Percentiles rank a stretch among this genome's conserved stretches.
phyloP scores from a whole-genome alignment of 92 coral and sea anemone genomes.

The Epizoanthus scotinus region DNA sequence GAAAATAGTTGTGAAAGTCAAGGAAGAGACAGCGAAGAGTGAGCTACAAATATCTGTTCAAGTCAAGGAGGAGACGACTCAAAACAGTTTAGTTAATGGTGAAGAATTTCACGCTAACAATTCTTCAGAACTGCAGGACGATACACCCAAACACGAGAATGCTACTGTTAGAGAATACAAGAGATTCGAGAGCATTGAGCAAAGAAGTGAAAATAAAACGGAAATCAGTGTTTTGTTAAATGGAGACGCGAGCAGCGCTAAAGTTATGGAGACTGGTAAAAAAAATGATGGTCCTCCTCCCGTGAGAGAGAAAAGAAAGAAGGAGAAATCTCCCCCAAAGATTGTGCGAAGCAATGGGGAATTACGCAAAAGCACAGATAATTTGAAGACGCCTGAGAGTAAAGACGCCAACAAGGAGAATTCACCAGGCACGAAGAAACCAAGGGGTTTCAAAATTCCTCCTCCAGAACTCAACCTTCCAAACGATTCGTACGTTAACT shows the following conservation, averaged over 20 bases:
- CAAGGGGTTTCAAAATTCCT: slow-evolving; percentile 74
- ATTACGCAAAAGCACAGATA: slow-evolving; percentile 17
- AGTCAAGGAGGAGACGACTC: slow-evolving; percentile 21
- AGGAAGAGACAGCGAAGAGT: background rate
- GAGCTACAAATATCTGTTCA: slow-evolving; percentile 33
- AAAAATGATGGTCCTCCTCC: slow-evolving; percentile 29
- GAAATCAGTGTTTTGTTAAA: slow-evolving; percentile 1
- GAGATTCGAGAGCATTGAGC: background rate
- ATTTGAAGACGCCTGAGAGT: background rate
- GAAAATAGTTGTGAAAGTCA: slow-evolving; percentile 29
- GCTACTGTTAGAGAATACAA: background rate
- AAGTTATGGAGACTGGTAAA: slow-evolving; percentile 3
- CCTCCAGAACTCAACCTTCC: slow-evolving; percentile 67
- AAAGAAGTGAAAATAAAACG: background rate
- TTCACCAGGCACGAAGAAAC: slow-evolving; percentile 25
- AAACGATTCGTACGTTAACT: slow-evolving; percentile 32
- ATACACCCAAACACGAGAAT: background rate
- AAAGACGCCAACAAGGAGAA: slow-evolving; percentile 44
- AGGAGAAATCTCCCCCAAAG: slow-evolving; percentile 39
- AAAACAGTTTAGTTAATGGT: background rate
- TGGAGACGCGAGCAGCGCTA: slow-evolving; percentile 38
- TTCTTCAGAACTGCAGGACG: background rate
- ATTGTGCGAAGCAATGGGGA: slow-evolving; percentile 27
- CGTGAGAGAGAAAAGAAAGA: background rate
- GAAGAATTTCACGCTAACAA: background rate